Evolutionary conservation across 2,113 vertebrate genomes (phyloP).

Genomic region (Canis aureus): DNA sequence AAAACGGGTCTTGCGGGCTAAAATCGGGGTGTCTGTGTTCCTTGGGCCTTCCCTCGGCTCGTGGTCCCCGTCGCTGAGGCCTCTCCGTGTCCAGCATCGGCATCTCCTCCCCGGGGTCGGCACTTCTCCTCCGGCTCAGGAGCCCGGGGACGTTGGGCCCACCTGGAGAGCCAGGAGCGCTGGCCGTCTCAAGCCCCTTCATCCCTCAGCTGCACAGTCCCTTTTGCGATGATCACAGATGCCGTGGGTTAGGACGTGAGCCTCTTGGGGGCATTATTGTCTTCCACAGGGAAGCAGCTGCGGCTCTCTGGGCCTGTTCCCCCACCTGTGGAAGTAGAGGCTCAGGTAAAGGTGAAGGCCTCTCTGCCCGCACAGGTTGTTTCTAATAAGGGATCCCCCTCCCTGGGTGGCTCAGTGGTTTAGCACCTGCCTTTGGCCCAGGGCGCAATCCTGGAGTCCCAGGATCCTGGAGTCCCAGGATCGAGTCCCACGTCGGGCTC

Average conservation of each 20-base stretch:
- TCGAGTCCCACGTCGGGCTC: too few relatives aligned
- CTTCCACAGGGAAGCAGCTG: not conserved
- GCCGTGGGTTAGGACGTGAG: not conserved
- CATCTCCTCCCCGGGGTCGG: not conserved
- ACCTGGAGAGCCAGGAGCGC: not conserved
- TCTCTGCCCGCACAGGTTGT: not conserved
- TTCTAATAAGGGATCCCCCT: not conserved
- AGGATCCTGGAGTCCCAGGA: too few relatives aligned
- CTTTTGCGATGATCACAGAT: not conserved
- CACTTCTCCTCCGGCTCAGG: not conserved
- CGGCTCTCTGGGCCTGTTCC: not conserved
- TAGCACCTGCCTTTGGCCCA: too few relatives aligned
- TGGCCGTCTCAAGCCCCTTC: not conserved
- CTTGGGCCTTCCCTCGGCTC: not conserved
- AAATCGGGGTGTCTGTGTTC: too few relatives aligned
- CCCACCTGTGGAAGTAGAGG: not conserved
- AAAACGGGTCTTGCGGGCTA: not conserved
- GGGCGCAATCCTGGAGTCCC: too few relatives aligned
- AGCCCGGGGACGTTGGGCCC: not conserved
- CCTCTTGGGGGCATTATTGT: not conserved
- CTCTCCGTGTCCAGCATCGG: too few relatives aligned
- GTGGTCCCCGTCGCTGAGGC: rapidly evolving
- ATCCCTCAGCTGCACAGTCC: not conserved
- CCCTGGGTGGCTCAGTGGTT: too few relatives aligned
- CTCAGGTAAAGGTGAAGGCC: rapidly evolving